Base-by-base conservation (phyloP, 2,797 vertebrate genomes). In the Brachyalestes nurse region DNA sequence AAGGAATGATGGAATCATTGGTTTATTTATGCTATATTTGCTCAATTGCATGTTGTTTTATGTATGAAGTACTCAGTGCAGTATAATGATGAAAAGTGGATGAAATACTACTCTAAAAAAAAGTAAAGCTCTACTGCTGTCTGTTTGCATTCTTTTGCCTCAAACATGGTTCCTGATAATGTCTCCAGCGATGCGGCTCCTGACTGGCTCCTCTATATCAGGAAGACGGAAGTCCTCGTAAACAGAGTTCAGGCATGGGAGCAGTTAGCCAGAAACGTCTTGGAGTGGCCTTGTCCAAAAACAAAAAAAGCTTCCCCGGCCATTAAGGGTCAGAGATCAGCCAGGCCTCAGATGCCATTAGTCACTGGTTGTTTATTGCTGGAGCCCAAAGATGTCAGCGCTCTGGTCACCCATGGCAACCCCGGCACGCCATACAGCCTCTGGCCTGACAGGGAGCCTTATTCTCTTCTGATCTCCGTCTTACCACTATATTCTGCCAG, bases 291-390 rank as follows among this genome's bases (percentile, higher is more conserved):
- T 94, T 91, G 87, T 92, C 93, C 90, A 82, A 85, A 84, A 86
- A 77, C 10, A 77, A 69, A 57, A 77, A 53, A 82, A 75, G 87
- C 28, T 0, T 79, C 86, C 90, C 88, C 89, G 88, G 90, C 88
- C 89, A 88, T 87, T 86, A 87, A 85, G 93, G 95, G 93, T 96
- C 95, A 96, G 91, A 95, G 95, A 93, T 95, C 93, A 90, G 34
- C 82, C 72, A 91, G 92, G 92, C 90, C 93, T 94, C 92, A 93
- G 93, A 96, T 95, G 93, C 92, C 94, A 95, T 96, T 96, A 94
- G 94, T 96, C 93, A 93, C 90, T 78, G 79, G 84, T 90, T 19
- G 79, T 93, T 95, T 95, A 95, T 95, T 95, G 92, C 93, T 89
- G 82, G 89, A 91, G 93, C 91, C 90, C 28, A 77, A 87, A 91